phyloP scores from a whole-genome alignment of 2,797 vertebrate genomes.

The Acanthiza pusilla region DNA sequence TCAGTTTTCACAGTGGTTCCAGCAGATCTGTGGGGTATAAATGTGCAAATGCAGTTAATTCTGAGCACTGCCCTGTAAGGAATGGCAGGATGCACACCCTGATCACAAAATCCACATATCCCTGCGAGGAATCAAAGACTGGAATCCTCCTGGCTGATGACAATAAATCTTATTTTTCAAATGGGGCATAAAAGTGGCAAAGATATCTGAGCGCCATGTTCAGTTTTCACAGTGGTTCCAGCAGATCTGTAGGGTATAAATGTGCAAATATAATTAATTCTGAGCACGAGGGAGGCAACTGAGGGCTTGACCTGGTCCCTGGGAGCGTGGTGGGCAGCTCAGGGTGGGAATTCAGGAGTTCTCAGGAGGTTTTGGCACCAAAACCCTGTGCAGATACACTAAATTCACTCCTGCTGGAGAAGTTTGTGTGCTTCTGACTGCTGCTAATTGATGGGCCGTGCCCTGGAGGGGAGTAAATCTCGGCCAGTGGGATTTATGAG shows the following conservation, averaged over 20 bases:
- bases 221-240: accelerated
- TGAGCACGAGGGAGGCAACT: neutral
- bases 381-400: neutral
- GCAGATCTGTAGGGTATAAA: accelerated
- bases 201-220: accelerated
- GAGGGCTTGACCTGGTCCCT: accelerated
- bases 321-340: neutral
- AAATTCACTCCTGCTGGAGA: neutral
- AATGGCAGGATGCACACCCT: too few species aligned
- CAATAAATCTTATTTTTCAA: neutral
- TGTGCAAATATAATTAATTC: neutral
- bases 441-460: slow-evolving; percentile 62
- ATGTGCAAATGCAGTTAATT: neutral
- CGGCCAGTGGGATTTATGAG: slow-evolving; percentile 50
- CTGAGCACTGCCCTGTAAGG: too few species aligned
- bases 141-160: neutral
- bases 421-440: slow-evolving; percentile 33
- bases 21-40: accelerated
- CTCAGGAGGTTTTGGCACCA: too few species aligned
- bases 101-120: too few species aligned
- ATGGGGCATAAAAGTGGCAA: accelerated
- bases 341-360: neutral
- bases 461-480: slow-evolving; percentile 65
- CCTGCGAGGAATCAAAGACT: neutral
- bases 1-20: accelerated